A percentile compares a stretch with the other conserved stretches of the same genome.
Conservation (phyloP, 2,888 invertebrate species). For the Leptinotarsa juncta region DNA sequence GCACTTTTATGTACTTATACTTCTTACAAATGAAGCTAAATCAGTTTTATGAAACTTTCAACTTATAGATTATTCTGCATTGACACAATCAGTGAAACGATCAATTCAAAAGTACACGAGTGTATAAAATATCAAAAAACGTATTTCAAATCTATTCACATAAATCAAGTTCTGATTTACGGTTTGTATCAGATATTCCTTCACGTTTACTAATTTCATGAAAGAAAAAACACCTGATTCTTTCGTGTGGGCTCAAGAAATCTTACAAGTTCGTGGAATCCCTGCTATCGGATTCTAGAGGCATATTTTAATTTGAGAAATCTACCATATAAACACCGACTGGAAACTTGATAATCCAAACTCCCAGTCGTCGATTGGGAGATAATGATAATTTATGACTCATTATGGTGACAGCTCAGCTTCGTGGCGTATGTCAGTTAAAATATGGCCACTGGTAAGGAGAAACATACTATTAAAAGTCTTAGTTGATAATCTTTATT, state of each 20-base stretch:
- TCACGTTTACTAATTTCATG: background rate
- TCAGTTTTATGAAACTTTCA: no score
- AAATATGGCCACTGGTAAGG: constrained; percentile 6
- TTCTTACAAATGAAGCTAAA: no score
- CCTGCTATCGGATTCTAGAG: background rate
- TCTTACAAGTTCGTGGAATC: background rate
- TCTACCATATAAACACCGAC: constrained; percentile 2
- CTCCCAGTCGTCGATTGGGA: constrained; percentile 16
- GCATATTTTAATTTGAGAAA: constrained; percentile 14
- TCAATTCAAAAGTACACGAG: no score
- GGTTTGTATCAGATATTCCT: background rate
- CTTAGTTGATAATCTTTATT: constrained; percentile 5
- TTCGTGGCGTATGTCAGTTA: constrained; percentile 12
- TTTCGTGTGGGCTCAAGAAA: constrained; percentile 11
- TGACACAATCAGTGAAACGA: no score
- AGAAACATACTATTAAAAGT: constrained; percentile 12
- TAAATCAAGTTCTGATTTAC: background rate
- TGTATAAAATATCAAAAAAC: background rate
- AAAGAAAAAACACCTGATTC: background rate
- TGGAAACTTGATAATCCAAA: constrained; percentile 27
- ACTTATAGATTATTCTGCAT: no score
- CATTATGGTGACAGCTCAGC: constrained; percentile 22
- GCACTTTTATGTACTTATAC: no score
- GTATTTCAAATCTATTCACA: background rate
- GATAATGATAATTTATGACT: constrained; percentile 27